Evolutionary conservation across 2,888 invertebrate species (phyloP), one percentile per base, ranked within the genome.

Genomic region (Lasiommata megera): DNA sequence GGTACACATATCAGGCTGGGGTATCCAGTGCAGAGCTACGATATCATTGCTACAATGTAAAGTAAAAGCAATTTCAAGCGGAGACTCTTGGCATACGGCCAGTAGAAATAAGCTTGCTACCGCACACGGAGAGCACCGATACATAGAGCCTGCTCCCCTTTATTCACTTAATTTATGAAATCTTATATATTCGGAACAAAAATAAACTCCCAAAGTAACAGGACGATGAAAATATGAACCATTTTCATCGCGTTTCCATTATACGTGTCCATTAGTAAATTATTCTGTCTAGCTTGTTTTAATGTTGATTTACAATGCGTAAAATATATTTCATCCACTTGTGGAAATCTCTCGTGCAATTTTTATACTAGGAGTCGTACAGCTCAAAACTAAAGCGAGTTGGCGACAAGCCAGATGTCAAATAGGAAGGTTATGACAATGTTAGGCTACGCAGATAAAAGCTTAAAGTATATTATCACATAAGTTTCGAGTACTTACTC

Each of bases 101-200:
- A 88, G 83, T 74, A 72, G 86, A 82, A 88, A 87, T 88, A 86
- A 86, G 87, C 88, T 85, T 71, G 76, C 81, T 75, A 76, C 81
- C 80, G 84, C 84, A 82, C 80, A 76, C 78, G 71, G 71, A 77
- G 76, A 79, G 76, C 73, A 74, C 79, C 77, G 75, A 76, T 82
- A 84, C 79, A 80, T 79, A 76, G 74, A 78, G 74, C 73, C 74
- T 79, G 73, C 68, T 69, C 71, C 73, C 73, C 23, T 71, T 73
- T 73, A 73, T 69, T 72, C 71, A 76, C 74, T 77, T 77, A 79
- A 79, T 76, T 71, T 72, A 67, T 69, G 67, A 63, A 69, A 64
- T 64, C 57, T 60, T 61, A 60, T 58, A 63, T 61, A 63, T 61
- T 63, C 57, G 54, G 56, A 60, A 53, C 43, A 43, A 53, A 43